A percentile compares a stretch with the other conserved stretches of the same genome.
These are phyloP conservation scores for Ecliptopera silaceata DNA, from an alignment of 2,888 invertebrate species.

Conservation along the genomic window DNA sequence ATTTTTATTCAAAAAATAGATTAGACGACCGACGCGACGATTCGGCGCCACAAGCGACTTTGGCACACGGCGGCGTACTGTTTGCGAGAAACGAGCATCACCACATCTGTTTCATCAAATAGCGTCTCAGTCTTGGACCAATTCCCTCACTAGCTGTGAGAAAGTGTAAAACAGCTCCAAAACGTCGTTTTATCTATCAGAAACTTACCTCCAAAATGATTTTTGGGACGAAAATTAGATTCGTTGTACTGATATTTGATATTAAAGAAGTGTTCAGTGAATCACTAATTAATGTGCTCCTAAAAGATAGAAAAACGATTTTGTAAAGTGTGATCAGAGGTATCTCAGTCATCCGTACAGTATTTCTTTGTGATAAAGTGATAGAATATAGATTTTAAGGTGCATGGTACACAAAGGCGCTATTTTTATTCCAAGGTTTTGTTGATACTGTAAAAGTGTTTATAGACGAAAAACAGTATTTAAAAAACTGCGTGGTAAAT, in stretches of 20 bases:
- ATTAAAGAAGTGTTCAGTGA: slow-evolving; percentile 80
- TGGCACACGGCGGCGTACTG: slow-evolving; percentile 69
- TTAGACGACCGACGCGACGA: slow-evolving; percentile 56
- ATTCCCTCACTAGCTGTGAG: slow-evolving; percentile 67
- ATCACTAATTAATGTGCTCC: slow-evolving; percentile 71
- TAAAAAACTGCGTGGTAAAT: slow-evolving; percentile 55
- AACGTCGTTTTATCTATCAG: slow-evolving; percentile 51
- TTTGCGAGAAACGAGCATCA: slow-evolving; percentile 74
- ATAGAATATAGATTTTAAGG: slow-evolving; percentile 40
- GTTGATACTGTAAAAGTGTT: slow-evolving; percentile 32
- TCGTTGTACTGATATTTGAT: slow-evolving; percentile 72
- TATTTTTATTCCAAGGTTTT: slow-evolving; percentile 40
- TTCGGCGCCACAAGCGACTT: slow-evolving; percentile 67
- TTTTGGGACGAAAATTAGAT: slow-evolving; percentile 64
- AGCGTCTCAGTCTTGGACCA: slow-evolving; percentile 74
- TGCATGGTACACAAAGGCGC: slow-evolving; percentile 39
- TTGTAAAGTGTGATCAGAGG: slow-evolving; percentile 50
- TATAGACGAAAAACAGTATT: slow-evolving; percentile 28
- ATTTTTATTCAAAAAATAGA: slow-evolving; percentile 64
- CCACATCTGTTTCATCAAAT: slow-evolving; percentile 78
- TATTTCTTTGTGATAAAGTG: slow-evolving; percentile 53
- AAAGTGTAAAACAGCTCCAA: slow-evolving; percentile 48
- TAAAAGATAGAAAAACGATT: slow-evolving; percentile 71
- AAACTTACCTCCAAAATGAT: slow-evolving; percentile 49
- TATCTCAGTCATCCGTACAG: slow-evolving; percentile 34